Evolutionary conservation across 2,113 vertebrate species (phyloP).

Genomic region (Sylvicapra grimmia): DNA sequence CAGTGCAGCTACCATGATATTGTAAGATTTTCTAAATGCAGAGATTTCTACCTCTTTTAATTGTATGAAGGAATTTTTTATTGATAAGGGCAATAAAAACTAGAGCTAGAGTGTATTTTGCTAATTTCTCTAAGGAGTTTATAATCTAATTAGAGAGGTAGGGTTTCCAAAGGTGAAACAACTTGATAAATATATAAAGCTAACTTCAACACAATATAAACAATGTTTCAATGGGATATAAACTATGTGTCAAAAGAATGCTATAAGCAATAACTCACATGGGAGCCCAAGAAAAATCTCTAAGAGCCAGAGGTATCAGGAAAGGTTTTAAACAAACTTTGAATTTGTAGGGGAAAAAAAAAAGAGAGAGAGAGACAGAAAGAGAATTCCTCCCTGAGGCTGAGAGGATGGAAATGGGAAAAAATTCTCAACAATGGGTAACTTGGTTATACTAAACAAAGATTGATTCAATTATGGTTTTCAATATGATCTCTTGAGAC

Average conservation of each 20-base stretch:
- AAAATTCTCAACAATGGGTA: not conserved
- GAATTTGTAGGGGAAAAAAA: not conserved
- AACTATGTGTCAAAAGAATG: not conserved
- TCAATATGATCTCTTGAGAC: not conserved
- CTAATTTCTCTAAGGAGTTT: not conserved
- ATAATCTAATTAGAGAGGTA: not conserved
- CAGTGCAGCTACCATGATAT: not conserved
- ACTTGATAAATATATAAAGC: not conserved
- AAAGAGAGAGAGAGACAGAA: fast-evolving
- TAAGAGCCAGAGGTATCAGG: not conserved
- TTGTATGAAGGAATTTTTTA: not conserved
- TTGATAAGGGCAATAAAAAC: not conserved
- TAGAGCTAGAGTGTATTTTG: not conserved
- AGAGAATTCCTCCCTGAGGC: not conserved
- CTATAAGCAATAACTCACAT: not conserved
- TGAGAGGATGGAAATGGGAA: not conserved
- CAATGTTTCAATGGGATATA: not conserved
- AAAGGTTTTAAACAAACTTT: not conserved
- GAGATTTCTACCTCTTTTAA: not conserved
- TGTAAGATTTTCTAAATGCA: not conserved
- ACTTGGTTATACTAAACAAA: not conserved
- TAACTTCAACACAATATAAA: conserved; percentile 3
- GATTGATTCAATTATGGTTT: not conserved
- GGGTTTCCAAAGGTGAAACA: not conserved
- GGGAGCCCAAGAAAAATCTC: not conserved